Conservation (phyloP, 2,888 invertebrate genomes). For the Carpatolechia fugitivella region DNA sequence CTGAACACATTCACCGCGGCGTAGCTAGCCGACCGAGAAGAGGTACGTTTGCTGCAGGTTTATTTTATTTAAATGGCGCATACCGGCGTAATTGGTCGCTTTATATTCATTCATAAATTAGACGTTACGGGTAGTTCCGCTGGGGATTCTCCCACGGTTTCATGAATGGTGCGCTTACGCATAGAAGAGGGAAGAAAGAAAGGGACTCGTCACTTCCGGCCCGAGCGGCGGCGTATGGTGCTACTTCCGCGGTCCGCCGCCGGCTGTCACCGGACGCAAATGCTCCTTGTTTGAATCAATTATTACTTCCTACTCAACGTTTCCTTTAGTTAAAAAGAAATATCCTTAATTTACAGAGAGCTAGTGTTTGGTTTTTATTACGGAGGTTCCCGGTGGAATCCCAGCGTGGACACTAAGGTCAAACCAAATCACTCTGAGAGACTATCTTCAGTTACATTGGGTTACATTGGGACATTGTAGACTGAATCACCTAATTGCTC, state of each 20-base stretch:
- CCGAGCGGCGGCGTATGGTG: slow-evolving; percentile 62
- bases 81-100: slow-evolving; percentile 44
- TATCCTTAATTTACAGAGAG: too few relatives aligned
- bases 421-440: too few relatives aligned
- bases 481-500: too few relatives aligned
- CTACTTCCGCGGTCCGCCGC: slow-evolving; percentile 57
- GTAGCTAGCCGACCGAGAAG: slow-evolving; percentile 45
- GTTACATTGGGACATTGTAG: too few relatives aligned
- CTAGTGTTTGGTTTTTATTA: too few relatives aligned
- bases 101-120: slow-evolving; percentile 68
- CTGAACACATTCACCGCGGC: slow-evolving; percentile 30
- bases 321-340: slow-evolving; percentile 4
- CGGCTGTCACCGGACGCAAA: slow-evolving; percentile 59
- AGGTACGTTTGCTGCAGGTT: slow-evolving; percentile 38
- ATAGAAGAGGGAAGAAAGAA: slow-evolving; percentile 54
- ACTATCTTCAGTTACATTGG: too few relatives aligned
- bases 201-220: slow-evolving; percentile 73
- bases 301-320: slow-evolving; percentile 10
- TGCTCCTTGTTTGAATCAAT: slow-evolving; percentile 54
- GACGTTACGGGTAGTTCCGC: slow-evolving; percentile 55
- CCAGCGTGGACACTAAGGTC: too few relatives aligned
- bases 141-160: slow-evolving; percentile 65
- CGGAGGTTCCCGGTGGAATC: too few relatives aligned
- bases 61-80: slow-evolving; percentile 48
- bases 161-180: slow-evolving; percentile 53